Evolutionary conservation across 2,113 vertebrate genomes (phyloP).

Genomic region (Bubalus kerabau): DNA sequence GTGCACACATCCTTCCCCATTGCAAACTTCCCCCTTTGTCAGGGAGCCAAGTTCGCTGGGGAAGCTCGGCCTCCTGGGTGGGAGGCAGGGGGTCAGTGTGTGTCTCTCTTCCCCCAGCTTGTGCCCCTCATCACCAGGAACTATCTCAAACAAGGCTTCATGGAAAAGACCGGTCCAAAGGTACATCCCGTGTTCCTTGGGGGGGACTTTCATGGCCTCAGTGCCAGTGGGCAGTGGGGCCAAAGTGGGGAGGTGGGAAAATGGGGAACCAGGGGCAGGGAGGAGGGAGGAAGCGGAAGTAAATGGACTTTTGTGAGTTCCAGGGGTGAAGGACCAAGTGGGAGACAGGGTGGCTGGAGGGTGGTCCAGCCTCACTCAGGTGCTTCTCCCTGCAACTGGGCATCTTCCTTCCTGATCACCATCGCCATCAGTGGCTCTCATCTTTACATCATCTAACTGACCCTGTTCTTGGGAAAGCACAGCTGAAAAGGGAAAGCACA

Average conservation of each 20-base stretch:
- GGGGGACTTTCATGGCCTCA: neutral
- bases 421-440: neutral
- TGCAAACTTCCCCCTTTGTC: constrained; percentile 31
- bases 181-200: constrained; percentile 74
- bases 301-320: neutral
- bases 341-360: neutral
- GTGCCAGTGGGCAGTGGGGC: too few relatives aligned
- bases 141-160: constrained; percentile 91
- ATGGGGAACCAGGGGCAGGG: neutral
- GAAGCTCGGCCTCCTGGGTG: neutral
- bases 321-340: neutral
- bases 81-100: neutral
- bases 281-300: neutral
- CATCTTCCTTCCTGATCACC: neutral
- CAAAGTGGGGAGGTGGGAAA: neutral
- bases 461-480: neutral
- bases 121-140: constrained; percentile 86
- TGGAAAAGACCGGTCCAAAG: constrained; percentile 97
- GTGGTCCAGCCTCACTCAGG: neutral
- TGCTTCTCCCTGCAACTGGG: accelerated
- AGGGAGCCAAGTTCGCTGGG: neutral
- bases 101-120: constrained; percentile 79
- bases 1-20: constrained; percentile 41
- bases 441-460: neutral
- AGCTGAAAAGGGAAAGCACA: neutral